Conservation (phyloP, 2,888 invertebrate genomes). For the Orchesellides sinensis region DNA sequence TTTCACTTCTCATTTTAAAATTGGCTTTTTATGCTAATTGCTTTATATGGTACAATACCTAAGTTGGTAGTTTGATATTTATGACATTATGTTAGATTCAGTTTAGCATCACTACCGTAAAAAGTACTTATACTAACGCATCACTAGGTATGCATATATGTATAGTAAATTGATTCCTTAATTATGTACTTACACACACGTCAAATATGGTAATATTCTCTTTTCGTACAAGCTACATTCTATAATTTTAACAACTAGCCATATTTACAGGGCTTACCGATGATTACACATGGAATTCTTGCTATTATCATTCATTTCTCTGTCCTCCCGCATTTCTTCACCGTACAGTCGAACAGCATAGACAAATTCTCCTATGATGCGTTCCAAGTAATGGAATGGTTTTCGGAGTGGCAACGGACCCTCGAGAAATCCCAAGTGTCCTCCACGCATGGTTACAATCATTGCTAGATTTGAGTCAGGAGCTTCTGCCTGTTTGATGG, state of each 20-base stretch:
- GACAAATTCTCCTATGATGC: slow-evolving; percentile 70
- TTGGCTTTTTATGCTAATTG: no score
- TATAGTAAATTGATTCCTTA: no score
- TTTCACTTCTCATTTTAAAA: no score
- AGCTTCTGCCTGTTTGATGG: slow-evolving; percentile 81
- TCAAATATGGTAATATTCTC: no score
- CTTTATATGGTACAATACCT: no score
- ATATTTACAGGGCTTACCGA: slow-evolving; percentile 21
- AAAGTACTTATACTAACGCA: no score
- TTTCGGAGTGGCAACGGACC: slow-evolving; percentile 68
- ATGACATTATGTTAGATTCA: no score
- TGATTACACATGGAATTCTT: slow-evolving; percentile 58
- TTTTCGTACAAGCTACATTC: neutral
- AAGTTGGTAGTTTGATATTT: no score
- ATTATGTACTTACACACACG: no score
- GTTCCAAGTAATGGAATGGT: slow-evolving; percentile 73
- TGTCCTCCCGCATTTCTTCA: slow-evolving; percentile 61
- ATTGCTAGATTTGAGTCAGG: slow-evolving; percentile 83
- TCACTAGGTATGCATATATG: no score
- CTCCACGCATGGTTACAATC: slow-evolving; percentile 80
- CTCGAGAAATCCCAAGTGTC: slow-evolving; percentile 73
- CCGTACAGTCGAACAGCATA: slow-evolving; percentile 65
- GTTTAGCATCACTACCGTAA: no score
- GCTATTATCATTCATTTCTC: slow-evolving; percentile 60
- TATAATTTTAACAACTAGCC: neutral